Evolutionary conservation across 2,888 invertebrate genomes (phyloP), one percentile per base, ranked within the genome.

Genomic region (Cataglyphis cursor): DNA sequence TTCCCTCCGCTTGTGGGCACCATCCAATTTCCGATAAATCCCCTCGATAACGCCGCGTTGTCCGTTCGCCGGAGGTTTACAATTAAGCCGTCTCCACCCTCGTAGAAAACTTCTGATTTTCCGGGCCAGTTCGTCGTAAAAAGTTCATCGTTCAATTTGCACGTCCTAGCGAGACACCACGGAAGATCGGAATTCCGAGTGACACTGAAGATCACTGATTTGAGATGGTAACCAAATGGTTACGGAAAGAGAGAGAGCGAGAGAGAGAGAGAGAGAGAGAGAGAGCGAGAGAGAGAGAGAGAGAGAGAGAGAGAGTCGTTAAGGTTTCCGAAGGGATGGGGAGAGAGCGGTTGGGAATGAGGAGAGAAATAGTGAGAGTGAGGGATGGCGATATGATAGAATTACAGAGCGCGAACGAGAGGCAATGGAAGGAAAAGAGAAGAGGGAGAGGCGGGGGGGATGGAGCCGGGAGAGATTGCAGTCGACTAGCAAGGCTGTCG

Each of bases 401-500:
- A 72, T 59, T 83, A 83, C 83, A 74, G 80, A 80, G 75, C 70
- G 76, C 86, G 85, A 80, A 82, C 86, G 84, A 84, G 81, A 82
- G 82, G 82, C 54, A 70, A 83, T 76, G 83, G 82, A 82, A 68
- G 78, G 65, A 65, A 80, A 83, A 82, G 84, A 74, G 85, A 82
- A 81, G 83, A 68, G 83, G 66, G 82, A 78, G 83, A 73, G 76
- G 51, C 15, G 31, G 87, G 89, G 75, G 31, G 24, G 24, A 73
- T 76, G 87, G 85, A 84, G 72, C 44, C 64, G 86, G 89, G 92
- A 89, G 92, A 92, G 91, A 93, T 93, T 92, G 93, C 92, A 91
- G 91, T 89, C 91, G 92, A 93, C 91, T 91, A 92, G 93, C 90
- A 90, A 93, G 92, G 92, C 91, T 90, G 90, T 87, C 88, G 92